These are phyloP conservation scores for Catagonus wagneri DNA, from an alignment of 2,113 vertebrate genomes.

Conservation along the genomic window DNA sequence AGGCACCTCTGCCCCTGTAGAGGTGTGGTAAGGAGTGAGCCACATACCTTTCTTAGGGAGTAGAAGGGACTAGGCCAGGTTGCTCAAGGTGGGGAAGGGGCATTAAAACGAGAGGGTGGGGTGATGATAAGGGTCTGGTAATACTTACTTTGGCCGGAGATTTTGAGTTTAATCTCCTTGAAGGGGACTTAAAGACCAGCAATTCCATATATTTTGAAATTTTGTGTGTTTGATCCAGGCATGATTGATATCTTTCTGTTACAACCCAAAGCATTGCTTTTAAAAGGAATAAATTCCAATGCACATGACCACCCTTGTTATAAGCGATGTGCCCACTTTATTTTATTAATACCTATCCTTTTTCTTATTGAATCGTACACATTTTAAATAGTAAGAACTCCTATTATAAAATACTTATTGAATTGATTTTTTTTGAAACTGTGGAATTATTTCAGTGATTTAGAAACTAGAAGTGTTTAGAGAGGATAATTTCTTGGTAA, in stretches of 20 bases:
- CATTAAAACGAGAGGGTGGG: too few relatives aligned
- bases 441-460: constrained; percentile 51
- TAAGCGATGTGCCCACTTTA: constrained; percentile 37
- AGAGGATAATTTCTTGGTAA: constrained; percentile 58
- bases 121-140: too few relatives aligned
- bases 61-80: too few relatives aligned
- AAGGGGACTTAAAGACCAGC: too few relatives aligned
- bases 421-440: constrained; percentile 71
- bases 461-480: constrained; percentile 65
- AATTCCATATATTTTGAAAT: background rate
- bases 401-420: constrained; percentile 64
- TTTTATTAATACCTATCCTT: constrained; percentile 63
- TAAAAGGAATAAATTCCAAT: constrained; percentile 7
- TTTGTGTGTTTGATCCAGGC: constrained; percentile 39
- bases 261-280: background rate
- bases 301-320: constrained; percentile 1
- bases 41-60: too few relatives aligned
- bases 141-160: too few relatives aligned
- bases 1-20: too few relatives aligned
- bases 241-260: constrained; percentile 40
- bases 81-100: too few relatives aligned
- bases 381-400: constrained; percentile 63
- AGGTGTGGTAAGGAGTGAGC: too few relatives aligned
- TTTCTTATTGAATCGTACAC: constrained; percentile 21
- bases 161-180: too few relatives aligned